phyloP scores from a whole-genome alignment of 2,888 invertebrate species.

The Coelinius sp. region DNA sequence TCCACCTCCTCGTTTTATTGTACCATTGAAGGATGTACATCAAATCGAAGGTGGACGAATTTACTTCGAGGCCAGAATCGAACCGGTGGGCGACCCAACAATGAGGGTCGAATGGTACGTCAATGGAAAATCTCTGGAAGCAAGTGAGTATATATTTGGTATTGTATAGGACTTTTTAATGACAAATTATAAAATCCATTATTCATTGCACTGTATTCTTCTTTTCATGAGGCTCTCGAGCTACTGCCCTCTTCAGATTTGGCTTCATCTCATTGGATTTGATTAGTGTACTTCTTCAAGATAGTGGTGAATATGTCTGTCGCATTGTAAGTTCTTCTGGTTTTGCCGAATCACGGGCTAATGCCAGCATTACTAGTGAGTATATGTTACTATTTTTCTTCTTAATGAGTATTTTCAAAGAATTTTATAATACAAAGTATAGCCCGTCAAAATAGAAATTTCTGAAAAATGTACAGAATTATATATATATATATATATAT shows the following conservation, averaged over 20 bases:
- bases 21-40: constrained; percentile 85
- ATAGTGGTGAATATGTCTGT: constrained; percentile 92
- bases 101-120: constrained; percentile 97
- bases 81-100: constrained; percentile 96
- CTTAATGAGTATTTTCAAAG: too few species aligned
- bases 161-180: too few species aligned
- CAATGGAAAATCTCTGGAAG: constrained; percentile 91
- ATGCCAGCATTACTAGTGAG: constrained; percentile 80
- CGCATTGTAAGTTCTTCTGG: constrained; percentile 90
- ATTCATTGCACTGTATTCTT: constrained; percentile 15
- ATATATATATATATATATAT: too few species aligned
- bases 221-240: constrained; percentile 85
- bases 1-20: constrained; percentile 93
- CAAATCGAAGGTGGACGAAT: constrained; percentile 93
- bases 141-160: constrained; percentile 78
- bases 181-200: constrained; percentile 6
- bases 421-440: too few species aligned
- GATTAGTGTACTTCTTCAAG: constrained; percentile 86
- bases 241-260: constrained; percentile 95
- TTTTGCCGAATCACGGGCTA: constrained; percentile 87
- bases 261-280: constrained; percentile 97
- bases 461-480: background rate
- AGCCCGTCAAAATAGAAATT: background rate
- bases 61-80: constrained; percentile 97
- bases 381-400: constrained; percentile 29